Conservation (phyloP, 2,888 invertebrate species). For the Melanostoma scalare region DNA sequence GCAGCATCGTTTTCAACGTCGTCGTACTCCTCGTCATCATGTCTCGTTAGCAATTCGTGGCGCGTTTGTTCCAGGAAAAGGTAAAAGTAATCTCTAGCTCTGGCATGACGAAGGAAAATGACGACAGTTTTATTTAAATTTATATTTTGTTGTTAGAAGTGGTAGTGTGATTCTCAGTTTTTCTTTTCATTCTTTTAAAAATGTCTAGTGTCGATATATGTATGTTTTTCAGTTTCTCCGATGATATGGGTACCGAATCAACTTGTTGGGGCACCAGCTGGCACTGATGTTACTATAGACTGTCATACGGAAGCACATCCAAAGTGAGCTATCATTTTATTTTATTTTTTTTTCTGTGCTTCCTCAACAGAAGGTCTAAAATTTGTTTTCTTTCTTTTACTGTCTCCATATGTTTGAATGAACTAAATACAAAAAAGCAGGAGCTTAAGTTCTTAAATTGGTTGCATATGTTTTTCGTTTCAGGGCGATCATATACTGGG, state of each 20-base stretch:
- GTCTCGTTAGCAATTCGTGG: constrained; percentile 69
- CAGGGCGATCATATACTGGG: constrained; percentile 96
- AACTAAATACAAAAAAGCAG: constrained; percentile 44
- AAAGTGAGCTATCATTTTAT: constrained; percentile 78
- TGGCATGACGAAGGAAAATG: constrained; percentile 70
- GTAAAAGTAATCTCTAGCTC: constrained; percentile 71
- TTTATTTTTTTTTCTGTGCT: constrained; percentile 52
- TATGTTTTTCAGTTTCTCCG: constrained; percentile 88
- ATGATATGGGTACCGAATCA: constrained; percentile 98
- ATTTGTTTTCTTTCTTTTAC: constrained; percentile 15
- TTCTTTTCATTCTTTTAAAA: constrained; percentile 22
- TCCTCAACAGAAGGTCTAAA: constrained; percentile 17
- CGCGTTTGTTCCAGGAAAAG: constrained; percentile 67
- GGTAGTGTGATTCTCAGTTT: constrained; percentile 13
- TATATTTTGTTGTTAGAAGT: constrained; percentile 60
- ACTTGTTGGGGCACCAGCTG: constrained; percentile 94
- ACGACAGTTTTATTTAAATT: constrained; percentile 73
- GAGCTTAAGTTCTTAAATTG: constrained; percentile 36
- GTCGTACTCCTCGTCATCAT: constrained; percentile 41
- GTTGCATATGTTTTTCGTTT: constrained; percentile 60
- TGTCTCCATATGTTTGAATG: constrained; percentile 17
- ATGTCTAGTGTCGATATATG: constrained; percentile 28
- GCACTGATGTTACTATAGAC: constrained; percentile 95
- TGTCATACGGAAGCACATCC: constrained; percentile 97
- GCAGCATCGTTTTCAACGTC: constrained; percentile 42